A percentile compares a stretch with the other conserved stretches of the same genome.
These are phyloP conservation scores for Netelia melanura DNA, from an alignment of 2,888 invertebrate genomes.

Conservation along the genomic window DNA sequence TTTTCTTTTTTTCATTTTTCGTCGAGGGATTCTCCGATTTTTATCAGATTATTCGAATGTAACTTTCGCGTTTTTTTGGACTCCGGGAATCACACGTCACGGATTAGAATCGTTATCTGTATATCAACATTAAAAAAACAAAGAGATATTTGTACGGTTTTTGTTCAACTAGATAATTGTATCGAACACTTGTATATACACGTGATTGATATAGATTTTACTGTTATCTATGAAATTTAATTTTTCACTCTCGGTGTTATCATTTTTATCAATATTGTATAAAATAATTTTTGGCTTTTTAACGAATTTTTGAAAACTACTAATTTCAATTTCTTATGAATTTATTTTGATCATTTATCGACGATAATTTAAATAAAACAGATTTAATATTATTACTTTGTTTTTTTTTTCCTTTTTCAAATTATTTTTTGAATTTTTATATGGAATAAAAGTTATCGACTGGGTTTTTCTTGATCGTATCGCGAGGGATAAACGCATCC, in stretches of 20 bases:
- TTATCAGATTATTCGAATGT: too few species aligned
- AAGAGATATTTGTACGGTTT: background rate
- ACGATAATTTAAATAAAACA: background rate
- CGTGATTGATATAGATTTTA: background rate
- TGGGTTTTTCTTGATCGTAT: background rate
- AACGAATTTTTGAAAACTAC: too few species aligned
- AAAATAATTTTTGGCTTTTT: too few species aligned
- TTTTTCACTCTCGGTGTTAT: too few species aligned
- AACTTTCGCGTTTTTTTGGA: too few species aligned
- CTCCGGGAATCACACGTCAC: background rate
- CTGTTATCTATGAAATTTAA: background rate
- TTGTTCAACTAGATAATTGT: background rate
- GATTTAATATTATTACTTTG: background rate
- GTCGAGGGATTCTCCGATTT: background rate
- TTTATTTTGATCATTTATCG: background rate
- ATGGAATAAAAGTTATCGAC: conserved; percentile 9
- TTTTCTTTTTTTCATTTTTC: background rate
- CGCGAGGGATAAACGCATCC: background rate
- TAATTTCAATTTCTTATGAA: too few species aligned
- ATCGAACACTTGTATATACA: background rate
- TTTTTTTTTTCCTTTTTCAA: background rate
- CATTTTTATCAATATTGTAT: too few species aligned
- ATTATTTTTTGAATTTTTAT: background rate
- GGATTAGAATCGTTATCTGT: background rate
- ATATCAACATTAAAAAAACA: background rate